Evolutionary conservation across 2,797 vertebrate genomes (phyloP).

Genomic region (Toxotes lorentzi): DNA sequence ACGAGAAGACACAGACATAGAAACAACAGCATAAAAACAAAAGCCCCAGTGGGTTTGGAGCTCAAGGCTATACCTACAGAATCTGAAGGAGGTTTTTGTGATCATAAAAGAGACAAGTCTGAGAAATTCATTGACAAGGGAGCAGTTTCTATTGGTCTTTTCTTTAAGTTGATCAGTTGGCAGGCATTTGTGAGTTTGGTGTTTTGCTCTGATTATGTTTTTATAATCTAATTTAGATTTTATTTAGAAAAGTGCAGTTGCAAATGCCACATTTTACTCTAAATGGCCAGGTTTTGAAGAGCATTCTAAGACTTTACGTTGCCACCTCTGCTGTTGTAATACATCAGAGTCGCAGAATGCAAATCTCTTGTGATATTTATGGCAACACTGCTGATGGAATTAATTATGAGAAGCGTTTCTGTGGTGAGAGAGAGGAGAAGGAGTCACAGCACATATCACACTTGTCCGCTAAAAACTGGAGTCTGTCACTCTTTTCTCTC

Average conservation of each 20-base stretch:
- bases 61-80: neutral
- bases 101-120: no score
- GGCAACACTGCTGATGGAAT: slow-evolving; percentile 40
- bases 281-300: neutral
- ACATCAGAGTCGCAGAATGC: slow-evolving; percentile 1
- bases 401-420: slow-evolving; percentile 64
- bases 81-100: neutral
- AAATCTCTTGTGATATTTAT: slow-evolving; percentile 46
- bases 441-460: slow-evolving; percentile 77
- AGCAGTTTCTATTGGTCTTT: neutral
- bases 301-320: neutral
- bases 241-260: neutral
- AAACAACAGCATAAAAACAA: no score
- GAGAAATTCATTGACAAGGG: neutral
- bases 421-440: slow-evolving; percentile 59
- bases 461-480: slow-evolving; percentile 66
- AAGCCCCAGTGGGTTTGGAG: neutral
- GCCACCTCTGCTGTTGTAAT: neutral
- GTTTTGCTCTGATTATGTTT: neutral
- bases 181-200: no score
- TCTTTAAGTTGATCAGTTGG: neutral
- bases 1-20: neutral
- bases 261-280: neutral
- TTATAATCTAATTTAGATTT: neutral
- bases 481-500: slow-evolving; percentile 64